phyloP scores from a whole-genome alignment of 53 echinoderm and acorn worm species.

The Zoroaster sp. region DNA sequence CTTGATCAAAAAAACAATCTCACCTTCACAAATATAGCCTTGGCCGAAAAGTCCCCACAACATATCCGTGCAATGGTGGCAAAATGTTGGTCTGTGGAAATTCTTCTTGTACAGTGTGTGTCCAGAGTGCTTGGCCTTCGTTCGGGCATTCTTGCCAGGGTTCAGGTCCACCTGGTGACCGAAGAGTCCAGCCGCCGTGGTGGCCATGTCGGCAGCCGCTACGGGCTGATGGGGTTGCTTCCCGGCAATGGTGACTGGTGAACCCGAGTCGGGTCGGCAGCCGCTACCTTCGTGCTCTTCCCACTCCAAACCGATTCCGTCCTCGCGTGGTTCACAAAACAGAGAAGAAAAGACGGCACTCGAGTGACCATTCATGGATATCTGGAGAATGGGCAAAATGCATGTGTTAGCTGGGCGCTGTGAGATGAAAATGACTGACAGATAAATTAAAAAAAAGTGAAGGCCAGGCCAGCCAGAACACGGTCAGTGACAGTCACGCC shows the following conservation, averaged over 20 bases:
- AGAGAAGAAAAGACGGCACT: constrained; percentile 16
- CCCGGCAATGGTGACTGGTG: constrained; percentile 13
- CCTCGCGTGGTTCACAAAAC: constrained; percentile 17
- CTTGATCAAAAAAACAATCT: constrained; percentile 8
- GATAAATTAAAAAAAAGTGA: not conserved
- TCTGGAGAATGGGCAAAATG: not conserved
- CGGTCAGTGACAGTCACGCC: not conserved
- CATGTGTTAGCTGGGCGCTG: not conserved
- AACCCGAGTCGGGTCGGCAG: not conserved
- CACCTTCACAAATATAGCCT: constrained; percentile 97
- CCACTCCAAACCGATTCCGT: not conserved
- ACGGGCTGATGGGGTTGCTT: constrained; percentile 15
- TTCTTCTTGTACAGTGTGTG: constrained; percentile 91
- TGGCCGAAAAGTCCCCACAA: constrained; percentile 95
- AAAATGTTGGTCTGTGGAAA: constrained; percentile 96
- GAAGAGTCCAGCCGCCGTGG: constrained; percentile 84
- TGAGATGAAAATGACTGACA: too few species aligned
- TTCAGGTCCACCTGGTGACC: constrained; percentile 86
- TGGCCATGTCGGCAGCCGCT: constrained; percentile 70
- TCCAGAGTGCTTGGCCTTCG: constrained; percentile 67
- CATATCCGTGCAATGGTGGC: constrained; percentile 99
- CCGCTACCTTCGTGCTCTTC: not conserved
- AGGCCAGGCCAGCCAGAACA: not conserved
- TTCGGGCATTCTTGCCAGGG: constrained; percentile 70
- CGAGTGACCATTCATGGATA: constrained; percentile 53